Percentiles rank a stretch among this genome's conserved stretches.
phyloP scores from a whole-genome alignment of 1,140 invertebrate species.

The Oryctes rhinoceros region DNA sequence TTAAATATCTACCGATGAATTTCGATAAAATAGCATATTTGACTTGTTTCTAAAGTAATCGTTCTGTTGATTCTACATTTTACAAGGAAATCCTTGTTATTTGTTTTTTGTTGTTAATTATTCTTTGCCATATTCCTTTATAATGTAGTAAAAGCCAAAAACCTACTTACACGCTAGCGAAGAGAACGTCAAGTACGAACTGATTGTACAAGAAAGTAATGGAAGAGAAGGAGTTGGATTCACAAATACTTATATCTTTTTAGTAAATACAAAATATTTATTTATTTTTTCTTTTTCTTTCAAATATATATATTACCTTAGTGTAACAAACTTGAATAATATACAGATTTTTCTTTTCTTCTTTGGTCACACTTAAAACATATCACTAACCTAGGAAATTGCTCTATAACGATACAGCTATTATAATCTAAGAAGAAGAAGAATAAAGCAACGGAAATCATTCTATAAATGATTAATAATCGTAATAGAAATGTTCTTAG shows the following conservation, averaged over 20 bases:
- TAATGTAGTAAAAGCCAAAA: no score
- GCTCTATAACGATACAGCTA: background rate
- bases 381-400: slow-evolving; percentile 28
- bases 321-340: slow-evolving; percentile 30
- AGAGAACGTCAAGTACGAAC: no score
- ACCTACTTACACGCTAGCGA: no score
- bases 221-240: no score
- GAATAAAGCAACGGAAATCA: background rate
- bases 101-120: no score
- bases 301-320: slow-evolving; percentile 33
- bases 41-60: no score
- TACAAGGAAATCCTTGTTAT: no score
- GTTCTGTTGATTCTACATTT: no score
- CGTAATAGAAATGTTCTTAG: background rate
- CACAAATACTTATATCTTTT: background rate
- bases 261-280: slow-evolving; percentile 37
- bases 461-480: background rate
- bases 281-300: background rate
- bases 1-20: no score
- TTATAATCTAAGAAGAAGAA: background rate
- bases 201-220: no score
- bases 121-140: no score
- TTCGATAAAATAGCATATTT: no score
- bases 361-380: slow-evolving; percentile 35
- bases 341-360: slow-evolving; percentile 26